Evolutionary conservation across 2,888 invertebrate species (phyloP), one percentile per base, ranked within the genome.

Genomic region (Uloborus plumipes): DNA sequence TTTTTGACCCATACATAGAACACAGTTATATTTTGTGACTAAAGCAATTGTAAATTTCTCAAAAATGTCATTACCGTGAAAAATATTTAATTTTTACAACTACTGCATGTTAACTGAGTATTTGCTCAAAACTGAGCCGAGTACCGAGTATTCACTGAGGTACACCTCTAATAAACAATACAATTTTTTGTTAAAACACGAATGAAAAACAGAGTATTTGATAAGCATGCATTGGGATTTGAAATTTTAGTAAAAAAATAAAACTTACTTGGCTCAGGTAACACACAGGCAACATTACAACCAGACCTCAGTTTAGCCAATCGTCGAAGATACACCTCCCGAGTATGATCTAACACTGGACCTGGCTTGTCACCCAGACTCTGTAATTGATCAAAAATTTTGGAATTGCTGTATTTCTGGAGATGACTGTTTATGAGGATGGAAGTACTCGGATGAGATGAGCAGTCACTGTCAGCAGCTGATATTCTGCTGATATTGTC

Each of bases 331-430:
- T 97, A 97, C 13, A 95, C 89, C 0, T 92, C 91, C 86, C 94
- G 93, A 0, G 96, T 97, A 2, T 92, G 92, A 16, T 91, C 90
- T 1, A 93, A 94, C 86, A 97, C 93, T 2, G 97, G 97, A 0
- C 97, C 97, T 0, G 94, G 93, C 14, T 90, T 91, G 86, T 93
- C 92, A 0, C 95, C 95, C 20, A 92, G 90, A 11, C 90, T 89
- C 0, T 91, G 91, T 53, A 96, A 89, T 87, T 93, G 93, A 0
- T 91, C 51, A 50, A 72, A 65, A 15, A 86, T 83, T 81, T 84
- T 49, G 39, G 67, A 51, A 71, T 84, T 80, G 49, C 69, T 72
- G 16, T 70, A 70, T 4, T 50, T 55, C 20, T 66, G 20, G 9
- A 80, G 26, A 26, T 75, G 67, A 20, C 50, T n/a, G 31, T 66